Base-by-base conservation (phyloP, 2,113 vertebrate genomes). In the Laterallus jamaicensis region DNA sequence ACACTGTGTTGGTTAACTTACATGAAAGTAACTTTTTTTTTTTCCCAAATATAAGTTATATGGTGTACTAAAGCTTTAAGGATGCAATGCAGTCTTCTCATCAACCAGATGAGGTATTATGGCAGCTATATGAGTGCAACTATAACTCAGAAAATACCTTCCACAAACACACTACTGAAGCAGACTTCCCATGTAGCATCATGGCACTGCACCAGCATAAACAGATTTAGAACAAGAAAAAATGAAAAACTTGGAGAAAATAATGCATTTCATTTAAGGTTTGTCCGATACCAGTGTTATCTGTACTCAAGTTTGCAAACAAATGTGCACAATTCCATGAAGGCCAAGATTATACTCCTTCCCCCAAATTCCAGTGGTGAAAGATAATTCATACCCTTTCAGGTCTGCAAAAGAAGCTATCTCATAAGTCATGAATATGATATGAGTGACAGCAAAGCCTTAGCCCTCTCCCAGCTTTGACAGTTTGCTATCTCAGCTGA, bases 11-110 rank as follows among this genome's bases (percentile, higher is more conserved):
- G 37, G 10, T 39, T 79, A 90, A 25, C 5, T 55, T 67, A 40
- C 17, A 12, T 24, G 12, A 68, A 88, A 54, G 17, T 37, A 18
- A 5, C 31, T 16, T 15, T 56, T 16, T 35, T 6, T 12, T 15
- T 56, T 81, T 75, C 67, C 56, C 11, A 64, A 71, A 76, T 56
- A 8, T 77, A 58, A 56, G 7, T 20, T 49, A 26, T 11, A 32
- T 9, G 9, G 47, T 56, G 11, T 25, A 83, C 16, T 24, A 54
- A 54, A 69, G 7, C 15, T 83, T 54, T 60, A 67, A 66, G 11
- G 6, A 44, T n/a, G 10, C 22, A 62, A 25, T 0, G 0, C 15
- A 54, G 6, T 58, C 31, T 20, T 47, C 60, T 66, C n/a, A 62
- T 20, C 15, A 63, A 7, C 12, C 17, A 14, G 58, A 29, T 58